phyloP scores from a whole-genome alignment of 2,888 invertebrate genomes.

The Hesperia comma region DNA sequence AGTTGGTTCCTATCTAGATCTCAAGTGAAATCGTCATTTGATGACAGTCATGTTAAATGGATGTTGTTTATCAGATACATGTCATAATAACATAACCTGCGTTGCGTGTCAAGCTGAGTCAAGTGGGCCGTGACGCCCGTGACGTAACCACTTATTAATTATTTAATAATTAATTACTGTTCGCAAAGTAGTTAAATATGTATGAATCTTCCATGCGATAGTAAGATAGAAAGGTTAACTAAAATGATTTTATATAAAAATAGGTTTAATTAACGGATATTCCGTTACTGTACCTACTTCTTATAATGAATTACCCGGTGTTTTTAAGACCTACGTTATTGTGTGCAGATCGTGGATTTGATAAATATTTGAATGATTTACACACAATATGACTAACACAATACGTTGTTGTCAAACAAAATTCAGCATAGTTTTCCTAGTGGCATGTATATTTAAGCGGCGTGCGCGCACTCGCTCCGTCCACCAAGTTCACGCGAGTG shows the following conservation, averaged over 20 bases:
- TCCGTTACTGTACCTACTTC: no score
- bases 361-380: slow-evolving; percentile 27
- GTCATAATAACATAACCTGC: not conserved
- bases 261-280: no score
- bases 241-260: no score
- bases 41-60: no score
- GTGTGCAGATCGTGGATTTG: not conserved
- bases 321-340: not conserved
- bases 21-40: no score
- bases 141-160: not conserved
- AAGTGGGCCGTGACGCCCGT: no score
- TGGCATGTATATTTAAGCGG: slow-evolving; percentile 47
- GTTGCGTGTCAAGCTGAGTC: no score
- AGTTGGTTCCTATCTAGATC: no score
- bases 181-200: not conserved
- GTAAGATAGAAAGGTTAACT: no score
- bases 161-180: not conserved
- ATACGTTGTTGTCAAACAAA: slow-evolving; percentile 33
- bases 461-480: slow-evolving; percentile 52
- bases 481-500: slow-evolving; percentile 68
- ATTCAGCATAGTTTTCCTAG: slow-evolving; percentile 33
- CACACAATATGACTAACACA: slow-evolving; percentile 28
- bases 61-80: no score
- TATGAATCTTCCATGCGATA: not conserved
- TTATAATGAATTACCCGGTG: no score